Conservation (phyloP, 1,140 invertebrate genomes). For the Conus betulinus region DNA sequence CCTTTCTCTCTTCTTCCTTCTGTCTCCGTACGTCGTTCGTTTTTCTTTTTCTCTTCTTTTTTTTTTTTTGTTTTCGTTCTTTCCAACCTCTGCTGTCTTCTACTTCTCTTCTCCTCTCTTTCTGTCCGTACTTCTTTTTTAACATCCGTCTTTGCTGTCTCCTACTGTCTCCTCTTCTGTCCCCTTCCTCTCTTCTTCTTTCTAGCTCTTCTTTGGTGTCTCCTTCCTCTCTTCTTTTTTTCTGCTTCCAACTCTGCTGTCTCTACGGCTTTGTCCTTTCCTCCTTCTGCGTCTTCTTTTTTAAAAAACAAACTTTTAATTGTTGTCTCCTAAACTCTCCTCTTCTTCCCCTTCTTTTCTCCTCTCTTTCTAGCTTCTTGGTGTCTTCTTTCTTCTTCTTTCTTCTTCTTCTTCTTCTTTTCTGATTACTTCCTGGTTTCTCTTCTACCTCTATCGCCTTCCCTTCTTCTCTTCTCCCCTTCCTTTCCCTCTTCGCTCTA, state of each 20-base stretch:
- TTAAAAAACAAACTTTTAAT: no score
- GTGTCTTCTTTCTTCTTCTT: neutral
- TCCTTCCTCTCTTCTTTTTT: neutral
- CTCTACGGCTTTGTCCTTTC: neutral
- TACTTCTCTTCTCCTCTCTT: no score
- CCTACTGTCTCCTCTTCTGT: no score
- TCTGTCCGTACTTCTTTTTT: no score
- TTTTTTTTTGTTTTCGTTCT: no score
- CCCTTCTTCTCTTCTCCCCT: neutral
- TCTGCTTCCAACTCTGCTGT: neutral
- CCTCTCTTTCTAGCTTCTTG: neutral
- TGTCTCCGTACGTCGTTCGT: no score
- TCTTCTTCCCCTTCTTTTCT: neutral
- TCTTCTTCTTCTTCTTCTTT: conserved; percentile 8
- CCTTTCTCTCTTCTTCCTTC: no score
- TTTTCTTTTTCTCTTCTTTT: no score
- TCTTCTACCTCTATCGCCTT: neutral
- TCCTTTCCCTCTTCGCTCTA: no score
- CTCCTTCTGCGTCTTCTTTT: neutral
- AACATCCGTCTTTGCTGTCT: no score
- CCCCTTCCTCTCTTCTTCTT: neutral
- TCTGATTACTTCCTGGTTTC: neutral
- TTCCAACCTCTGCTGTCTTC: no score
- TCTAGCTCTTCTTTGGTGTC: neutral
- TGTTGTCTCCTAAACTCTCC: neutral